Evolutionary conservation across 2,113 vertebrate species (phyloP), one percentile per base, ranked within the genome.

Genomic region (Centropus unirufus): DNA sequence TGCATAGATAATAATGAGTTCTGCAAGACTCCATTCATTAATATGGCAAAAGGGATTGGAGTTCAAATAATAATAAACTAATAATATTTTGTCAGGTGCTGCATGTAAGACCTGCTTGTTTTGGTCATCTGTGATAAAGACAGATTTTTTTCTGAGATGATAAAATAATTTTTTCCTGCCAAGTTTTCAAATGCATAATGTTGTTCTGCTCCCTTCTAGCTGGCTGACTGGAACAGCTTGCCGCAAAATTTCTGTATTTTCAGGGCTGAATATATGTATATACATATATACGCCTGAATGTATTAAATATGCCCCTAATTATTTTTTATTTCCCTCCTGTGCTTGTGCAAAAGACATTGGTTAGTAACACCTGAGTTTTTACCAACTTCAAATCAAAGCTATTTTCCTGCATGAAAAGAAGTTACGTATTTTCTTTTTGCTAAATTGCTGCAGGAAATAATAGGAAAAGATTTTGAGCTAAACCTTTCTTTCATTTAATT

Each of bases 401-500:
- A 30, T 83, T 87, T 94, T 49, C 66, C 27, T 76, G 9, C 1
- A 5, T 39, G 59, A 77, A 66, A 57, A 90, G 46, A 77, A 85
- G 58, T 49, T 39, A 54, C 14, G 36, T 36, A 36, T 36, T 36
- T 44, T 64, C 30, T 67, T 79, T 32, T 39, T 61, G 58, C 34
- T 90, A 49, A 93, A 92, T 92, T 64, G 29, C 81, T 94, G 55
- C 51, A 39, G 67, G 64, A 96, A 96, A 73, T 79, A 93, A 47
- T 34, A 76, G 61, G 57, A 76, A 74, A 92, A 76, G 49, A 52
- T 93, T 81, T 92, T 72, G n/a, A 92, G 32, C 64, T 75, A 91
- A 93, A 80, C 69, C 26, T 96, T 84, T 69, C 40, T 96, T 84
- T 69, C 40, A 49, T 95, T 94, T 96, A 97, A 94, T 96, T 97